phyloP scores from a whole-genome alignment of 1,140 invertebrate genomes.

The Drosophila parabipectinata region DNA sequence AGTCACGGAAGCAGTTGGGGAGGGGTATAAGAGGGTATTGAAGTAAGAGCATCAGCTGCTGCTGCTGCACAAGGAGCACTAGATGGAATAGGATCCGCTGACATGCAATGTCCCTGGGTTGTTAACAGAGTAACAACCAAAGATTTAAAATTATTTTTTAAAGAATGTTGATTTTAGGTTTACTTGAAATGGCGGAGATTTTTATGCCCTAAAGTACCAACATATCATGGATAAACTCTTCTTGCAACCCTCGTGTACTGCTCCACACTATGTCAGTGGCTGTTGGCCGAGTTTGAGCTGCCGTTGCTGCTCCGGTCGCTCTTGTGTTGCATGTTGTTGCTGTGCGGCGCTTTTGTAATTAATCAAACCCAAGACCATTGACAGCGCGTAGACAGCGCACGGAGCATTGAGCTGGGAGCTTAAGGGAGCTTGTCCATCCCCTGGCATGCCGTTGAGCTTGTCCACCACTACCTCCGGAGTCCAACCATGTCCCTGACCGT shows the following conservation, averaged over 20 bases:
- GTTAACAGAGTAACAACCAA: constrained; percentile 1
- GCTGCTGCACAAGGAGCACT: constrained; percentile 28
- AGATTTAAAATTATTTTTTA: too few relatives aligned
- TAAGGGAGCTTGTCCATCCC: constrained; percentile 19
- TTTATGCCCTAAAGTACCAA: too few relatives aligned
- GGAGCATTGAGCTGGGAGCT: constrained; percentile 43
- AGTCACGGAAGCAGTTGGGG: constrained; percentile 12
- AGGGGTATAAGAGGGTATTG: neutral
- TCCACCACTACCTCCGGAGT: constrained; percentile 15
- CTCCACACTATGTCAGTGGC: constrained; percentile 10
- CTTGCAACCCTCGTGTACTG: constrained; percentile 38
- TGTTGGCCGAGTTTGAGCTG: constrained; percentile 37
- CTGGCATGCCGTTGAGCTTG: constrained; percentile 1
- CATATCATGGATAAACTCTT: constrained; percentile 6
- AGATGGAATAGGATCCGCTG: constrained; percentile 48
- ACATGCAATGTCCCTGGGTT: constrained; percentile 62
- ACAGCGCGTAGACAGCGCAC: constrained; percentile 73
- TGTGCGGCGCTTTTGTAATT: constrained; percentile 72
- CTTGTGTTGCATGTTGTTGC: constrained; percentile 40
- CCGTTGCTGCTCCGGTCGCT: constrained; percentile 13
- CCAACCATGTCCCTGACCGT: constrained; percentile 39
- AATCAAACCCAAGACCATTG: constrained; percentile 77
- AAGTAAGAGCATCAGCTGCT: constrained; percentile 9
- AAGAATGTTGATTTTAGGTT: too few relatives aligned
- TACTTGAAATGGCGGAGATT: too few relatives aligned